Base-by-base conservation (phyloP, 35 echinoderm and acorn worm species). In the Ophioderma brevispina region DNA sequence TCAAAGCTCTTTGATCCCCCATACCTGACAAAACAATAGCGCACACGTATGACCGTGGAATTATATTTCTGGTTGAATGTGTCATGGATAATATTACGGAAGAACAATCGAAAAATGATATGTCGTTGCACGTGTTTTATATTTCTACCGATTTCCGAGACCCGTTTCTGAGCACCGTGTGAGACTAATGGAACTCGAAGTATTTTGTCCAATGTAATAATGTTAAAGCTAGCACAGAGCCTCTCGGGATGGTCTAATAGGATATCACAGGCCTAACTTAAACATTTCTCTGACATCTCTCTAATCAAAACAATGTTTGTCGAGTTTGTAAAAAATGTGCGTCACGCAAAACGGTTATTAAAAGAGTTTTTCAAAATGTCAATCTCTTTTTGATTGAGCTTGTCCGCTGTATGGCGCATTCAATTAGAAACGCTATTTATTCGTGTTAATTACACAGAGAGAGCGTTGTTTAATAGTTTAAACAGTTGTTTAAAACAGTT, bases 241-340 rank as follows among this genome's bases (percentile, higher is more conserved):
- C 59, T 30, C 59, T 25, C 5, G 59, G 28, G 59, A 70, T 70
- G 2, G 6, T 4, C n/a, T 70, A 30, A 25, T 70, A 25, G 59
- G 59, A 70, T 25, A 70, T 70, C 59, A 70, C 2, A 70, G 59
- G 28, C 5, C 59, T 70, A 30, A 70, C 17, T 70, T 30, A 70
- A 70, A 25, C n/a, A 70, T 25, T 70, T 8, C 17, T 3, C 59
- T 70, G 59, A 70, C 59, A 70, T 70, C n/a, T 4, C 3, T 25
- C n/a, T 70, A 70, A 70, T 70, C 10, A 70, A 70, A 70, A 70
- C 59, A 70, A 70, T 70, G 59, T 70, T 70, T 70, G 23, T 25
- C 4, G 59, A 70, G 59, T 70, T 70, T 8, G 28, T 18, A 2
- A 3, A 70, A 70, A 46, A 70, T 15, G 17, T 70, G 59, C 59